These are phyloP conservation scores for Pseudochromis fuscus DNA, from an alignment of 2,797 vertebrate genomes.

Conservation along the genomic window DNA sequence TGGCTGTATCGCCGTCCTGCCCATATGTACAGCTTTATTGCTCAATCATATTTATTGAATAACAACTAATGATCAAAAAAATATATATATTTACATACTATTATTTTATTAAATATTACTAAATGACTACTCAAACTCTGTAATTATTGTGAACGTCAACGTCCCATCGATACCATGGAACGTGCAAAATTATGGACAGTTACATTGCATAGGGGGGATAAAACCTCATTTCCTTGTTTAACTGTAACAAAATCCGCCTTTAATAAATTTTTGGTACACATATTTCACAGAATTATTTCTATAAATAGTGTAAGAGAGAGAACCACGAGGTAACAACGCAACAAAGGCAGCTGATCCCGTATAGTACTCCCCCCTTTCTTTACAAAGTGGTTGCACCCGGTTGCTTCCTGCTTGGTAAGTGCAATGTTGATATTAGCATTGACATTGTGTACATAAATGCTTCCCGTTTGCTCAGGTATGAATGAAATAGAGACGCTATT, in stretches of 20 bases:
- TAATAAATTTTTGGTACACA: no score
- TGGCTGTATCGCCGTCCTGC: conserved; percentile 18
- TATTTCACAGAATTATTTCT: background rate
- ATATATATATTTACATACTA: no score
- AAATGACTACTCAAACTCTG: no score
- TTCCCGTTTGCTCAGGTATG: background rate
- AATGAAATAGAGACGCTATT: background rate
- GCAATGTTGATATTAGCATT: background rate
- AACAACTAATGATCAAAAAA: background rate
- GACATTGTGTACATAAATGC: no score
- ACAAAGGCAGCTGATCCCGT: background rate
- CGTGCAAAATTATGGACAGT: background rate
- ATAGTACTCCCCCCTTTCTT: accelerated
- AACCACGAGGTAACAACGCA: background rate
- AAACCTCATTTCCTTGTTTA: no score
- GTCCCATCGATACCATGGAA: no score
- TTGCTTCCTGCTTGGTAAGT: background rate
- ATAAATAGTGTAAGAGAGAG: background rate
- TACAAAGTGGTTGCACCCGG: conserved; percentile 27
- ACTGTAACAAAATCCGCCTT: no score
- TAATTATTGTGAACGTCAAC: no score
- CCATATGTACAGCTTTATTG: background rate
- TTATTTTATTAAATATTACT: no score
- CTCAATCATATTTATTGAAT: background rate
- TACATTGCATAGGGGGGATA: background rate